phyloP scores from a whole-genome alignment of 1,140 invertebrate genomes.

The Subanguina moxae region DNA sequence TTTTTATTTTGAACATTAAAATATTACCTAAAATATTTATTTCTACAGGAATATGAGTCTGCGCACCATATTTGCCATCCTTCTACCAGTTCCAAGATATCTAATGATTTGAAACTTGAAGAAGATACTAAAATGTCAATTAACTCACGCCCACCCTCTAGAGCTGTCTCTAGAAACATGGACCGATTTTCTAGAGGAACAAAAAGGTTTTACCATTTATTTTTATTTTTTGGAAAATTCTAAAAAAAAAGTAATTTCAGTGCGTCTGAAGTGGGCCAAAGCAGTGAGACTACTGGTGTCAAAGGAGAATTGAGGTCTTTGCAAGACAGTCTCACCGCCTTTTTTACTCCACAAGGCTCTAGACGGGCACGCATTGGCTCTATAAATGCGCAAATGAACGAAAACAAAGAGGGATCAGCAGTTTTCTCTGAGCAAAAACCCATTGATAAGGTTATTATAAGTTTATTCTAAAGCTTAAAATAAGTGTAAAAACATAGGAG shows the following conservation, averaged over 20 bases:
- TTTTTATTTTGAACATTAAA: too few relatives aligned
- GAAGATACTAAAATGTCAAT: too few relatives aligned
- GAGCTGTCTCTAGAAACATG: too few relatives aligned
- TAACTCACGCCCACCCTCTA: too few relatives aligned
- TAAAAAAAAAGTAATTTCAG: not conserved
- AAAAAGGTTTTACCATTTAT: too few relatives aligned
- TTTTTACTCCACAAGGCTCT: constrained; percentile 59
- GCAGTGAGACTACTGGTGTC: not conserved
- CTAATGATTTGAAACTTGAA: too few relatives aligned
- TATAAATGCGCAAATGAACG: not conserved
- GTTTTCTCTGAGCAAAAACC: not conserved
- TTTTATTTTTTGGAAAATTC: too few relatives aligned
- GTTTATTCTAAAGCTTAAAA: not conserved
- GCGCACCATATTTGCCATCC: too few relatives aligned
- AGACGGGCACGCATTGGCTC: constrained; percentile 53
- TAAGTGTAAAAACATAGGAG: not conserved
- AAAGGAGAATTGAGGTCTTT: constrained; percentile 26
- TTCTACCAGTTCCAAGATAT: too few relatives aligned
- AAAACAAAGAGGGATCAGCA: not conserved
- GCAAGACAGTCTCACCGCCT: constrained; percentile 57
- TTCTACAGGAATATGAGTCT: too few relatives aligned
- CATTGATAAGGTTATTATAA: not conserved
- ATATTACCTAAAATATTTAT: too few relatives aligned
- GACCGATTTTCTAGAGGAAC: too few relatives aligned
- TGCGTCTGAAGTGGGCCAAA: not conserved